Base-by-base conservation (phyloP, 1,140 invertebrate genomes). In the Nephotettix cincticeps region DNA sequence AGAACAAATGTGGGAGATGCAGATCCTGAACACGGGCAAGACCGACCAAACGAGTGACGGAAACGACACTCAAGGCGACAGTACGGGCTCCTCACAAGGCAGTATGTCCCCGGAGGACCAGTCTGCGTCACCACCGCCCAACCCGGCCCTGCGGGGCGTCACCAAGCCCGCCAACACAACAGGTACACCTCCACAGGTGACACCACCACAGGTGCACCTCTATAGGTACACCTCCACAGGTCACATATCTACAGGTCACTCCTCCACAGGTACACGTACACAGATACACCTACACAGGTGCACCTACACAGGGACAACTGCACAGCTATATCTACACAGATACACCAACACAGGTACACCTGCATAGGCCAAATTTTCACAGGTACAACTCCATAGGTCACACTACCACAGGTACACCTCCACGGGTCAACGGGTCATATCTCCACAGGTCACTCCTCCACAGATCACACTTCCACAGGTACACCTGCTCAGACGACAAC, bases 1-100 rank as follows among this genome's bases (percentile, higher is more conserved):
- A 78, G 91, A 93, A 78, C 92, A 94, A 79, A 90, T 93, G 86
- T 86, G 91, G 82, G 91, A 93, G 80, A 91, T 93, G 90, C 75
- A 77, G 40, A 71, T 75, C 21, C 27, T 76, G 61, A 75, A 71
- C 19, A 45, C 68, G 9, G 64, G 69, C 40, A 63, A 58, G 43
- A 32, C 45, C n/a, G 66, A 78, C 13, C 79, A 78, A 27, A 78
- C 79, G 36, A 70, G 54, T 61, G 36, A 70, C 54, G 58, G 61
- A 30, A 70, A 36, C 21, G 56, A 70, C 17, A 63, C 30, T 1
- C 25, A 29, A n/a, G 69, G 54, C 6, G 54, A 70, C 25, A 69
- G 68, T 29, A 56, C 51, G 30, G 47, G 27, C 23, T 68, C 66
- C 9, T 69, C 71, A 0, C 63, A 67, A 23, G 67, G 67, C 29